A percentile compares a stretch with the other conserved stretches of the same genome.
phyloP scores from a whole-genome alignment of 2,888 invertebrate species.

The Dasypogon diadema region DNA sequence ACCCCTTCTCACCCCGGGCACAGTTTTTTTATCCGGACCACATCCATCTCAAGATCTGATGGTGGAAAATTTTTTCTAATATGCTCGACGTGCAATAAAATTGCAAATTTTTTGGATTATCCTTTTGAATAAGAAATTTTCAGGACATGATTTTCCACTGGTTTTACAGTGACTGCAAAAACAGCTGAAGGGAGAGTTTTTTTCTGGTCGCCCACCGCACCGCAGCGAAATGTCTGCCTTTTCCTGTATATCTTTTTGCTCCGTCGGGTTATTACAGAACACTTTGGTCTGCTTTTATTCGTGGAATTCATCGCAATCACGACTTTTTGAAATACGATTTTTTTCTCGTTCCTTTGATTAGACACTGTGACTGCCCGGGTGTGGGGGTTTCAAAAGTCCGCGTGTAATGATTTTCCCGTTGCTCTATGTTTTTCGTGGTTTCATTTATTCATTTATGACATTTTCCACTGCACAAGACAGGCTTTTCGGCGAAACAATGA shows the following conservation, averaged over 20 bases:
- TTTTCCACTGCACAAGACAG: no score
- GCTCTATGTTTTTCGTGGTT: no score
- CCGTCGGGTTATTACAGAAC: background rate
- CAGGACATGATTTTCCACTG: constrained; percentile 48
- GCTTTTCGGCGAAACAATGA: no score
- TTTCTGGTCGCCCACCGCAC: background rate
- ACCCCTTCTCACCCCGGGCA: background rate
- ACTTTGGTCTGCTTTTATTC: background rate
- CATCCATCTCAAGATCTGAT: constrained; percentile 49
- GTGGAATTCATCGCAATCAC: constrained; percentile 40
- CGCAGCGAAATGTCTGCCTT: background rate
- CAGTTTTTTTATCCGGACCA: constrained; percentile 2
- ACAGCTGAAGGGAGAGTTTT: constrained; percentile 11
- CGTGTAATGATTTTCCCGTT: no score
- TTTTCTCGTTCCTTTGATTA: background rate
- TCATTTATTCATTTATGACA: no score
- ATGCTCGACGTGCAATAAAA: constrained; percentile 50
- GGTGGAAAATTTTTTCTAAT: constrained; percentile 51
- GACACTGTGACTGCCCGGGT: no score
- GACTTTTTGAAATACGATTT: constrained; percentile 12
- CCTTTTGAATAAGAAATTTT: constrained; percentile 50
- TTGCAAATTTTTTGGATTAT: constrained; percentile 51
- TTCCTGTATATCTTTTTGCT: constrained; percentile 33
- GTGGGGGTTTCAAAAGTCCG: no score
- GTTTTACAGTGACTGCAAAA: constrained; percentile 37